Base-by-base conservation (phyloP, 2,888 invertebrate species). In the Hermodice carunculata region DNA sequence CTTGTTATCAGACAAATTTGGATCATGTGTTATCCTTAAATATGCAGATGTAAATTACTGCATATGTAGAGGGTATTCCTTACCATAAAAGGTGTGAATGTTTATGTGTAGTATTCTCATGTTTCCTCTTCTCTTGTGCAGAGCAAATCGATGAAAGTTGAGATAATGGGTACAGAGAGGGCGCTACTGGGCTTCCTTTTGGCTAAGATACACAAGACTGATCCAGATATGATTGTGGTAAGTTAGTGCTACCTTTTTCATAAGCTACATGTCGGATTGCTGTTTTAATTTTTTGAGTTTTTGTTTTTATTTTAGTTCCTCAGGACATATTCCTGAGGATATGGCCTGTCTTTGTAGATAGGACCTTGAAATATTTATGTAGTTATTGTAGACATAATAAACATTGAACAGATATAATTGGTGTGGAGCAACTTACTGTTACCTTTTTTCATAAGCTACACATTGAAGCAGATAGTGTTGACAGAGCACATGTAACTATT, bases 151-250 rank as follows among this genome's bases (percentile, higher is more conserved):
- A 79, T 81, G 76, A 91, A 91, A 85, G 89, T 94, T 0, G 92
- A 93, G 62, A 91, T 92, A 84, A 91, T 86, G 67, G 93, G 95
- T 67, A 92, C 92, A 0, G 98, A 99, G 87, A 88, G 94, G 65
- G 93, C 93, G 19, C 87, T 99, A 14, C 87, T 99, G 0, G 94
- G 92, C 78, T 92, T 91, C 85, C 92, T 98, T 72, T 89, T 98
- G 78, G 92, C 93, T 0, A 93, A 93, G 81, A 91, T 98, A 74
- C 91, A 92, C 84, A 92, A 91, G 78, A 88, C 94, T 56, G 98
- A 99, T 78, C 95, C 98, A 81, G 99, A 99, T 87, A 87, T 98
- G 31, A 90, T 99, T 44, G 92, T 98, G 1, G 88, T 88, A 78
- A 71, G 83, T 77, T n/a, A 37, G 32, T 8, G 26, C 17, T 24